Evolutionary conservation across 2,113 vertebrate genomes (phyloP).

Genomic region (Rhynchomys soricoides): DNA sequence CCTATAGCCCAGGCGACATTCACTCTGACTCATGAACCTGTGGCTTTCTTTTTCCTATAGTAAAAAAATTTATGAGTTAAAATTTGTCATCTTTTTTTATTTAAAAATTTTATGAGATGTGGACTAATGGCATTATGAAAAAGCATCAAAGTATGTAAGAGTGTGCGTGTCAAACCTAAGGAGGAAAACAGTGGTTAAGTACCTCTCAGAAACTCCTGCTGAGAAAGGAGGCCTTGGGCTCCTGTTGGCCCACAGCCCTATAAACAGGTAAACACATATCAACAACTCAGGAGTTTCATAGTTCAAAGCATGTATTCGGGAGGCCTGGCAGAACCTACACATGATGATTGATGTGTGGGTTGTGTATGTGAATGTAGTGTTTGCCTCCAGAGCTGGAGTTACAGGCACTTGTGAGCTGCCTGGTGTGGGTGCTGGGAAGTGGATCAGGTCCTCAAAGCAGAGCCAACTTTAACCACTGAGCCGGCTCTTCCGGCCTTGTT

Average conservation of each 20-base stretch:
- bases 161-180: not conserved
- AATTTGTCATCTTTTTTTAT: not conserved
- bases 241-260: not conserved
- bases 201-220: not conserved
- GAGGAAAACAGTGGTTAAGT: not conserved
- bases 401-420: not conserved
- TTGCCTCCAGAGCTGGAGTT: not conserved
- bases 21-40: not conserved
- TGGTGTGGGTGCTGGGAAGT: not conserved
- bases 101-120: not conserved
- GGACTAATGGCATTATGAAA: not conserved
- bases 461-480: not conserved
- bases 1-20: too few relatives aligned
- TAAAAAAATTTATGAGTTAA: not conserved
- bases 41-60: not conserved
- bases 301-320: not conserved
- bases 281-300: not conserved
- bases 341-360: not conserved
- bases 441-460: not conserved
- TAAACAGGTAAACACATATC: not conserved
- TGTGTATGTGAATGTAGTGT: not conserved
- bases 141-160: not conserved
- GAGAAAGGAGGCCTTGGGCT: too few relatives aligned
- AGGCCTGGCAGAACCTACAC: not conserved
- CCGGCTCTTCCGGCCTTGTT: not conserved